Percentiles rank a stretch among this genome's conserved stretches.
Conservation (phyloP, 2,797 vertebrate species). For the Galagoides demidoff region DNA sequence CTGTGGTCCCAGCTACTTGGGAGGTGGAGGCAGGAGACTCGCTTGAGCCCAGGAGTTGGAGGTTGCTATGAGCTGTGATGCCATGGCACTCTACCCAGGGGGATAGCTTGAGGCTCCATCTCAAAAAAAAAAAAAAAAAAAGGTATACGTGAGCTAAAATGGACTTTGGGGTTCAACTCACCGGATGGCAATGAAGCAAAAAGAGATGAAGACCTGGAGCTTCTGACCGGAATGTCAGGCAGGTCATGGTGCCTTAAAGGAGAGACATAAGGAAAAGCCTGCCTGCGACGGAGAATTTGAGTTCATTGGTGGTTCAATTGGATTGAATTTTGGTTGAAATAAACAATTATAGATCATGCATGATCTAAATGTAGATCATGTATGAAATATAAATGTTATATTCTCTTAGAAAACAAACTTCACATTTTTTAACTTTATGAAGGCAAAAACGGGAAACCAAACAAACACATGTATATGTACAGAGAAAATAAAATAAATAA, state of each 20-base stretch:
- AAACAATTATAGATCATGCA: not conserved
- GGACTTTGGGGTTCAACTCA: not conserved
- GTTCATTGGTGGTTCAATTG: not conserved
- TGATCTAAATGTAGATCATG: not conserved
- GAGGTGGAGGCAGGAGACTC: no score
- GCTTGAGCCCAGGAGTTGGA: no score
- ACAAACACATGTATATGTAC: no score
- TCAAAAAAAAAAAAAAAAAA: no score
- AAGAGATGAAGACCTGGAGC: not conserved
- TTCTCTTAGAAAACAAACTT: not conserved
- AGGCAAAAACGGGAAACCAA: no score
- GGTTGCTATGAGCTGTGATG: no score
- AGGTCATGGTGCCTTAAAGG: not conserved
- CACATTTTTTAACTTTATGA: no score
- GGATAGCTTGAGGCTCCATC: no score
- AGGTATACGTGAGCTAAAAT: not conserved
- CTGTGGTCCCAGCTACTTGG: no score
- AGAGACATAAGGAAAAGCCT: not conserved
- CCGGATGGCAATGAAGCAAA: not conserved
- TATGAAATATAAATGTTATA: not conserved
- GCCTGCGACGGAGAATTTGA: not conserved
- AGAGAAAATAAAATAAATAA: no score
- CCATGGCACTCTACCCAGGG: no score
- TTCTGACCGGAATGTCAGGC: not conserved
- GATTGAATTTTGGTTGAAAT: not conserved